Evolutionary conservation across 1,140 invertebrate species (phyloP), one percentile per base, ranked within the genome.

Genomic region (Aphelinus atriplicis): DNA sequence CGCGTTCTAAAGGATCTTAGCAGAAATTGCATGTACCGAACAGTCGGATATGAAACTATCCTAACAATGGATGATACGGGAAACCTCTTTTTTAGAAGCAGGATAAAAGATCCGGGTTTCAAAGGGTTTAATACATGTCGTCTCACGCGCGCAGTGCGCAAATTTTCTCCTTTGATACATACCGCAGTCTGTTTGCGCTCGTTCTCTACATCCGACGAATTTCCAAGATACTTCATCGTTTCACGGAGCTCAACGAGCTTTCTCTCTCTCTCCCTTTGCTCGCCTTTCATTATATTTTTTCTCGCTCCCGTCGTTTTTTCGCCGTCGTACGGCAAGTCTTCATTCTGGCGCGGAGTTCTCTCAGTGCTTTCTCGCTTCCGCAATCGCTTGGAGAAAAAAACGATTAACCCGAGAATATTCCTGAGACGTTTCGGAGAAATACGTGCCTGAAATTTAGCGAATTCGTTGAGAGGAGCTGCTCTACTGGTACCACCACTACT

Each of bases 391-490:
- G 10, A n/a, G 60, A 62, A 71, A 71, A 71, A 71, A 51, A 55
- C 62, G 67, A 75, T 75, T 71, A 75, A 75, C 67, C 65, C 60
- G 56, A 65, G 47, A 70, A 70, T 75, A 75, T 75, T 70, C 62
- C 67, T 42, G 51, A 69, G 67, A 75, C 62, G 73, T 75, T 70
- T 45, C 45, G 46, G 45, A 61, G 50, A 75, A 75, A 68, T 70
- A 75, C 73, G 73, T 75, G 73, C 73, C 55, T 71, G 67, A 70
- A 75, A 75, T 75, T 71, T 42, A 71, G 60, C 46, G 45, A 43
- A 69, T 60, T n/a, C 57, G 5, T 26, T 5, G 10, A n/a, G 48
- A 1, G 10, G 7, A 66, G 26, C 3, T 48, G 26, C n/a, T 7
- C 26, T 57, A n/a, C 4, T 57, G 10, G 3, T 10, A 57, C 56